Evolutionary conservation across 1,140 invertebrate species (phyloP).

Genomic region (Drosophila truncata): DNA sequence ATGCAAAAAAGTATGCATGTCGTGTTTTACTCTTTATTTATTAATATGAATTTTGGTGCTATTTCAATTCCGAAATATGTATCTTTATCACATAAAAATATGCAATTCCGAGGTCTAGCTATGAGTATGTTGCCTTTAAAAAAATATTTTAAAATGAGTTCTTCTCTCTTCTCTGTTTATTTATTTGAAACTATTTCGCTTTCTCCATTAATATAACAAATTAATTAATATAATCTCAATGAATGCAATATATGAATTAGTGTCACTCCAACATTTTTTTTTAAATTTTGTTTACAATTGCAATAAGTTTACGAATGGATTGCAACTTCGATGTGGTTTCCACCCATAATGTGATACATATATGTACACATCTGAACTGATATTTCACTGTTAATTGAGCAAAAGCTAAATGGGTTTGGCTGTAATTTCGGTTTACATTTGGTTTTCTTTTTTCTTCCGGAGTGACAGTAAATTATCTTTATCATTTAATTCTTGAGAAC

Average conservation of each 20-base stretch:
- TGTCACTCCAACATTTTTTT: not conserved
- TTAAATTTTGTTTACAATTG: not conserved
- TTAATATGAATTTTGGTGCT: no score
- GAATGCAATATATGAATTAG: not conserved
- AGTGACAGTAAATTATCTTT: not conserved
- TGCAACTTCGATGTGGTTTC: not conserved
- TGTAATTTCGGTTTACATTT: not conserved
- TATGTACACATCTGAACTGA: not conserved
- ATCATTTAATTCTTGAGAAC: not conserved
- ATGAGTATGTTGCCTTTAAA: no score
- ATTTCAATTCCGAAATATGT: no score
- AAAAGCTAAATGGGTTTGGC: not conserved
- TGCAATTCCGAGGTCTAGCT: no score
- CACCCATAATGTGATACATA: not conserved
- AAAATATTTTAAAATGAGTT: no score
- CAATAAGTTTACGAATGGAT: not conserved
- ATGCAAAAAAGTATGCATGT: no score
- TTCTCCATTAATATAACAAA: not conserved
- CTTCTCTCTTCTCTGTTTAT: not conserved
- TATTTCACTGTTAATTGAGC: not conserved
- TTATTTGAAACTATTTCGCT: not conserved
- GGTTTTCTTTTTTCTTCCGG: not conserved
- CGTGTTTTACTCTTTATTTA: no score
- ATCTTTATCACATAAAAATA: no score
- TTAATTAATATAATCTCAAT: not conserved